Percentiles rank a stretch among this genome's conserved stretches.
Evolutionary conservation across 2,797 vertebrate genomes (phyloP).

Genomic region (Galagoides demidoff): DNA sequence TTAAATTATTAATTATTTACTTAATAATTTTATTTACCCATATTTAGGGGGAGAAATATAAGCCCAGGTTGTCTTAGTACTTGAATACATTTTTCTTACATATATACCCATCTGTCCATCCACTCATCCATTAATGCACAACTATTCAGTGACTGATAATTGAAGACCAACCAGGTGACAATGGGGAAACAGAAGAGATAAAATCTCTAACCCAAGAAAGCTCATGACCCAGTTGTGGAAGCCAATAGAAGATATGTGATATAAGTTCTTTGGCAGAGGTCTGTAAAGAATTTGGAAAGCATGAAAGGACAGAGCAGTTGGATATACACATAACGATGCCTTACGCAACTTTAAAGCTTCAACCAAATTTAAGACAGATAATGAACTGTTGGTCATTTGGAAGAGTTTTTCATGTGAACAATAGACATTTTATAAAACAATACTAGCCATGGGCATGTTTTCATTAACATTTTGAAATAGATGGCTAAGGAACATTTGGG

Average conservation of each 20-base stretch:
- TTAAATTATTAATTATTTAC: background rate
- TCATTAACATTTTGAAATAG: conserved; percentile 65
- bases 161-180: background rate
- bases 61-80: background rate
- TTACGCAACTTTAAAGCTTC: conserved; percentile 16
- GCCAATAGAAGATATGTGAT: background rate
- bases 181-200: background rate
- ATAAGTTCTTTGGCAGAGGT: background rate
- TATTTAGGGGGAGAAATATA: background rate
- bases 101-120: background rate
- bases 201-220: background rate
- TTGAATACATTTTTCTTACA: conserved; percentile 30
- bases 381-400: conserved; percentile 28
- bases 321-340: background rate
- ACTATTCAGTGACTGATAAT: background rate
- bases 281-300: background rate
- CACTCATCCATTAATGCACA: background rate
- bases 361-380: conserved; percentile 51
- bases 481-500: conserved; percentile 11
- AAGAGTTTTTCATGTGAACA: conserved; percentile 40
- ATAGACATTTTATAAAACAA: conserved; percentile 67
- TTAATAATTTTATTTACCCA: background rate
- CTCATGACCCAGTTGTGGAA: background rate
- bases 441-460: conserved; percentile 50
- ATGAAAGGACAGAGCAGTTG: background rate